phyloP scores from a whole-genome alignment of 2,888 invertebrate species.

The Diploptera punctata region DNA sequence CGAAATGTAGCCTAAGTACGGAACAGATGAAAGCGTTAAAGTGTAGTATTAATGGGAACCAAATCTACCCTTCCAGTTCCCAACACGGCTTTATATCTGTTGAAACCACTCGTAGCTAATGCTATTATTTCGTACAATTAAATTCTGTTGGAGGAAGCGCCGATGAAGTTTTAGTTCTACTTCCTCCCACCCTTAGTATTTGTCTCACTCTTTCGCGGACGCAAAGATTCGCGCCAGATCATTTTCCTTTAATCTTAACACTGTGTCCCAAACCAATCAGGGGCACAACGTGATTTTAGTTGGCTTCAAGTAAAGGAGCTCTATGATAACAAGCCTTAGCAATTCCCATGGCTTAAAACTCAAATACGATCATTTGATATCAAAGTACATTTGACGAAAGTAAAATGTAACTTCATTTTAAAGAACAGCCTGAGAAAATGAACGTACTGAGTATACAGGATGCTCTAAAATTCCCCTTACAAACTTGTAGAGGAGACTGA shows the following conservation, averaged over 20 bases:
- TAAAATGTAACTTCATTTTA: no score
- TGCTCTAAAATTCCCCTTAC: no score
- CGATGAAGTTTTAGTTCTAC: not conserved
- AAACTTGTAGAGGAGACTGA: no score
- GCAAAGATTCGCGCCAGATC: not conserved
- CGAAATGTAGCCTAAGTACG: not conserved
- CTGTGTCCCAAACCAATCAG: no score
- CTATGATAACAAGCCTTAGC: no score
- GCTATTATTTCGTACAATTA: constrained; percentile 10
- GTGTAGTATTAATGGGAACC: not conserved
- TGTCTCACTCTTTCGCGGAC: not conserved
- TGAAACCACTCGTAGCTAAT: not conserved
- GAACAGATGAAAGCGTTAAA: not conserved
- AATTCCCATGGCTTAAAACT: no score
- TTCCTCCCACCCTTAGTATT: not conserved
- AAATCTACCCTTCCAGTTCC: not conserved
- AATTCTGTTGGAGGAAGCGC: not conserved
- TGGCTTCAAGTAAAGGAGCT: no score
- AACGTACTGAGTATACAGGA: no score
- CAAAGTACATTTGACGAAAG: no score
- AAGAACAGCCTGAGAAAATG: no score
- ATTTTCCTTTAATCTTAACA: not conserved
- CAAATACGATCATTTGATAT: no score
- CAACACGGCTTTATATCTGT: not conserved
- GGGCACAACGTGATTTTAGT: no score